Evolutionary conservation across 2,113 vertebrate genomes (phyloP).

Genomic region (Ariopsis seemanni): DNA sequence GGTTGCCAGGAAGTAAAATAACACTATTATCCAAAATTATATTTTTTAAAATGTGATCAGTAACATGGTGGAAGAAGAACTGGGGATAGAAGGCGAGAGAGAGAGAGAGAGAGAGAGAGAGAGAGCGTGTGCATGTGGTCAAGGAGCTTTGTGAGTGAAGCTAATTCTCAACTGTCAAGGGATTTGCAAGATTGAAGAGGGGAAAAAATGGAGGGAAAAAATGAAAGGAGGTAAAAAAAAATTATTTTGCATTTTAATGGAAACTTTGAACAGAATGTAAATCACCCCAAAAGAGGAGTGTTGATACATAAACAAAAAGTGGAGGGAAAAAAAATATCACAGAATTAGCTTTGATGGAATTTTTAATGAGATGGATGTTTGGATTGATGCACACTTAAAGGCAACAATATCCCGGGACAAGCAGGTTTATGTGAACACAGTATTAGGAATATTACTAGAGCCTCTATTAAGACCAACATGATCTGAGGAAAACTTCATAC

Average conservation of each 20-base stretch:
- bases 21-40: not conserved
- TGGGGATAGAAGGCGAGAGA: slow-evolving; percentile 10
- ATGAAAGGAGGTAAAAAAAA: slow-evolving; percentile 1
- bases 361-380: slow-evolving; percentile 49
- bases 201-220: slow-evolving; percentile 41
- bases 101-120: not conserved
- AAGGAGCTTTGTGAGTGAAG: slow-evolving; percentile 47
- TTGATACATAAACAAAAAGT: slow-evolving; percentile 55
- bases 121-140: slow-evolving; percentile 2
- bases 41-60: slow-evolving; percentile 9
- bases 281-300: slow-evolving; percentile 56
- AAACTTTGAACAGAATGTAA: slow-evolving; percentile 63
- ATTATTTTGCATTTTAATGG: slow-evolving; percentile 75
- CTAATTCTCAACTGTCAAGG: slow-evolving; percentile 65
- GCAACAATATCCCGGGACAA: not conserved
- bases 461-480: not conserved
- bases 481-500: not conserved
- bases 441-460: not conserved
- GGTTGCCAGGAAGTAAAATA: not conserved
- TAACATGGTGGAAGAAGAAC: not conserved
- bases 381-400: slow-evolving; percentile 34
- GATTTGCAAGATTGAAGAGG: slow-evolving; percentile 60
- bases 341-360: slow-evolving; percentile 62
- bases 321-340: slow-evolving; percentile 29
- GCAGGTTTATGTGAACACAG: slow-evolving; percentile 35